Percentiles rank a stretch among this genome's conserved stretches.
phyloP scores from a whole-genome alignment of 2,113 vertebrate species.

The Ranitomeya imitator region DNA sequence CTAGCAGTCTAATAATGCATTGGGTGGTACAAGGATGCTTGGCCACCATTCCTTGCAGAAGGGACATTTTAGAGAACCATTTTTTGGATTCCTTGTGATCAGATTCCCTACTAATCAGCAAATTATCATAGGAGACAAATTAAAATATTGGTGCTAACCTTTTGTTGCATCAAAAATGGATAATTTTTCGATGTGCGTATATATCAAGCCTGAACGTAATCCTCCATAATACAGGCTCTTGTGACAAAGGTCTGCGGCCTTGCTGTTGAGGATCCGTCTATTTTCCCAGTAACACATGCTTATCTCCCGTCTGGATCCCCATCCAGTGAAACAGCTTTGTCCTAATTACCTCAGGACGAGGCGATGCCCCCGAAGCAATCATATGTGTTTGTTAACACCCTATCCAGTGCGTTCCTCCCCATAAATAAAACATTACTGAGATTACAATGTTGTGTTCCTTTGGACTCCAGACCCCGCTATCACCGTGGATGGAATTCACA shows the following conservation, averaged over 20 bases:
- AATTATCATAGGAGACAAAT: too few species aligned
- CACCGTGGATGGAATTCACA: slow-evolving; percentile 70
- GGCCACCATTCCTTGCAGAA: too few species aligned
- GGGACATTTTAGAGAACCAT: too few species aligned
- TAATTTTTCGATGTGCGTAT: not conserved
- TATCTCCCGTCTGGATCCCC: slow-evolving; percentile 69
- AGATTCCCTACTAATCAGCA: too few species aligned
- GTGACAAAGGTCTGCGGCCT: slow-evolving; percentile 67
- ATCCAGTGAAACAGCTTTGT: slow-evolving; percentile 77
- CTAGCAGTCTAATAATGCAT: too few species aligned
- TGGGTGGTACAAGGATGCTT: too few species aligned
- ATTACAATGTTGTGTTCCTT: slow-evolving; percentile 80
- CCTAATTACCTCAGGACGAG: slow-evolving; percentile 86
- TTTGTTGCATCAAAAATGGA: not conserved
- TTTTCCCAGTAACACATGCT: slow-evolving; percentile 67
- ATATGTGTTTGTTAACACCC: slow-evolving; percentile 88
- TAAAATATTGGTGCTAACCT: too few species aligned
- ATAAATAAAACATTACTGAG: slow-evolving; percentile 88
- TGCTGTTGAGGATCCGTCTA: slow-evolving; percentile 61
- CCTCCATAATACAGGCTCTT: slow-evolving; percentile 54
- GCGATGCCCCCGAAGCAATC: slow-evolving; percentile 83
- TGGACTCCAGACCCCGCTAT: slow-evolving; percentile 74
- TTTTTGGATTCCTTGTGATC: too few species aligned
- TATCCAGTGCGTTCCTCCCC: slow-evolving; percentile 70
- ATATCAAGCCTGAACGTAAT: not conserved